Conservation (phyloP, 2,888 invertebrate genomes). For the Nycteola revayana region DNA sequence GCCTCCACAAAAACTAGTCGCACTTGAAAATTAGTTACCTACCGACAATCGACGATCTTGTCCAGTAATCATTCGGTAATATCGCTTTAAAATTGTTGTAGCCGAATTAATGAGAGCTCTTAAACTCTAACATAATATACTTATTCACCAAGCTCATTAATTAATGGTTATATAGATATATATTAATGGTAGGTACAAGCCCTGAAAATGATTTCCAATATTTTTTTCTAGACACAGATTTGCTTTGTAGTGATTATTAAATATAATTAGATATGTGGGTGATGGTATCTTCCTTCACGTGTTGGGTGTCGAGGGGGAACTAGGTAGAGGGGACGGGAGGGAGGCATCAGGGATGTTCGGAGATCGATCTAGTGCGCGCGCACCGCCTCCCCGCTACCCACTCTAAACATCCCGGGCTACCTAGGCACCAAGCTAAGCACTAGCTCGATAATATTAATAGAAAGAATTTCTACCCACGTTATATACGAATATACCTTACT, state of each 20-base stretch:
- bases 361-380: slow-evolving; percentile 73
- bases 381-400: slow-evolving; percentile 37
- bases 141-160: too few relatives aligned
- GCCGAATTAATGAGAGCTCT: too few relatives aligned
- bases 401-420: slow-evolving; percentile 46
- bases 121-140: too few relatives aligned
- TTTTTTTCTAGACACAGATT: too few relatives aligned
- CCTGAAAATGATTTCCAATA: too few relatives aligned
- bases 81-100: too few relatives aligned
- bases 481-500: too few relatives aligned
- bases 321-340: slow-evolving; percentile 27
- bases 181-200: too few relatives aligned
- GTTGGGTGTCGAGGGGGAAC: slow-evolving; percentile 35
- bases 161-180: too few relatives aligned
- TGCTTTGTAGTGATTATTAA: slow-evolving; percentile 33
- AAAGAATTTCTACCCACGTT: too few relatives aligned
- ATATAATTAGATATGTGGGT: slow-evolving; percentile 46
- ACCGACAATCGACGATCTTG: slow-evolving; percentile 19
- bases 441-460: slow-evolving; percentile 7
- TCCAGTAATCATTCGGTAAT: too few relatives aligned
- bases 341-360: slow-evolving; percentile 38
- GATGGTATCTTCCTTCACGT: slow-evolving; percentile 53
- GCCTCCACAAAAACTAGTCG: slow-evolving; percentile 60
- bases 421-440: slow-evolving; percentile 27
- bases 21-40: slow-evolving; percentile 55